These are phyloP conservation scores for Leptarthrus brevirostris DNA, from an alignment of 2,888 invertebrate species.

Conservation along the genomic window DNA sequence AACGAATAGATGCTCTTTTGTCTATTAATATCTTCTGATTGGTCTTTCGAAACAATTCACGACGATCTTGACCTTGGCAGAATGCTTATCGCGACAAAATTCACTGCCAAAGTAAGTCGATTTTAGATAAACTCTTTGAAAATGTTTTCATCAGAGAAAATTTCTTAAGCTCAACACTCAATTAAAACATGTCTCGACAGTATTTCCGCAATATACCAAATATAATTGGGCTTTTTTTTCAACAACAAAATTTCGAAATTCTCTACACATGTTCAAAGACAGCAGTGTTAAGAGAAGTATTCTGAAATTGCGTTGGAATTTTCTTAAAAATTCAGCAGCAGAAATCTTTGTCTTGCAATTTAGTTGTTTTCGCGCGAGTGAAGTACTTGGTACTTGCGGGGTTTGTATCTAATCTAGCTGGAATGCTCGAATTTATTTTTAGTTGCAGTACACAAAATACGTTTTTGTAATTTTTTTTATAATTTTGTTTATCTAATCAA, in stretches of 20 bases:
- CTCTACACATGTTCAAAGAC: neutral
- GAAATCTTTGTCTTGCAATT: slow-evolving; percentile 1
- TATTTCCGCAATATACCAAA: neutral
- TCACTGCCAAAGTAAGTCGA: neutral
- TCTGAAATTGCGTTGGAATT: slow-evolving; percentile 17
- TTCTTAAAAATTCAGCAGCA: slow-evolving; percentile 1
- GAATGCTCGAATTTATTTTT: neutral
- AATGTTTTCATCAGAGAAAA: neutral
- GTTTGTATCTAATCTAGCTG: neutral
- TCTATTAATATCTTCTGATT: neutral
- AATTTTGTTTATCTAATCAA: no score
- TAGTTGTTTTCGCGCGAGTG: neutral
- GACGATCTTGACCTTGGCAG: neutral
- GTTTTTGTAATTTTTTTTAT: no score
- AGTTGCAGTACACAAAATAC: no score
- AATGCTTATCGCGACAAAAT: neutral
- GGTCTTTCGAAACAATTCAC: neutral
- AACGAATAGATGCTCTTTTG: neutral
- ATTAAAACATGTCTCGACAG: no score
- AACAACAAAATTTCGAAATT: slow-evolving; percentile 14
- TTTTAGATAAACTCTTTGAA: neutral
- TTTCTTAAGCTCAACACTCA: neutral
- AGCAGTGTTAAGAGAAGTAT: neutral
- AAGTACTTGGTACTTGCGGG: neutral
- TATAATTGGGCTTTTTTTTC: slow-evolving; percentile 7